Evolutionary conservation across 2,113 vertebrate genomes (phyloP).

Genomic region (Acanthisitta chloris): DNA sequence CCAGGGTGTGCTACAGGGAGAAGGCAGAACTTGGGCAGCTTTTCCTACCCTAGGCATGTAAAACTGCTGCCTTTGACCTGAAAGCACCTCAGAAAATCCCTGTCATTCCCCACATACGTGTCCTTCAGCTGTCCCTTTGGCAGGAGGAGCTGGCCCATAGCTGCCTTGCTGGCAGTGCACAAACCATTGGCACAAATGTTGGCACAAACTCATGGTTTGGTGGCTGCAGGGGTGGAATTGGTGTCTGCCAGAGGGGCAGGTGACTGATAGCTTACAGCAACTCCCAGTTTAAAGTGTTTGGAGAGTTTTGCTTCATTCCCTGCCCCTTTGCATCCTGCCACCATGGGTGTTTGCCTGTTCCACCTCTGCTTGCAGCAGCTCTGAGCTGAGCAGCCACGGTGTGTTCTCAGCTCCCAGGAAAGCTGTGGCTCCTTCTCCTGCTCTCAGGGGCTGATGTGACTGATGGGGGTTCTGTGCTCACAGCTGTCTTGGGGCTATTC

Average conservation of each 20-base stretch:
- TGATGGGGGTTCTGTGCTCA: background rate
- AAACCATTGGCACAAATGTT: too few species aligned
- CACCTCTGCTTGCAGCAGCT: background rate
- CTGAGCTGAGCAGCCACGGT: rapidly evolving
- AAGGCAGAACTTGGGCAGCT: background rate
- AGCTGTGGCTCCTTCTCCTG: background rate
- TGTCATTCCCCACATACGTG: rapidly evolving
- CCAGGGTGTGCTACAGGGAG: background rate
- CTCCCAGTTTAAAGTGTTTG: background rate
- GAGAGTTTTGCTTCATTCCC: background rate
- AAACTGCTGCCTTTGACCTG: background rate
- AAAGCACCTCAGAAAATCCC: background rate
- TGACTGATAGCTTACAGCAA: rapidly evolving
- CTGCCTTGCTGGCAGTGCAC: background rate
- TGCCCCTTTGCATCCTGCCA: rapidly evolving
- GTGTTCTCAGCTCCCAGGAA: background rate
- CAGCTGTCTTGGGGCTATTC: background rate
- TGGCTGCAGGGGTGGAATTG: background rate
- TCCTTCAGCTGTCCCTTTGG: background rate
- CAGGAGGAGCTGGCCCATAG: background rate
- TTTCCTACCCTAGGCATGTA: rapidly evolving
- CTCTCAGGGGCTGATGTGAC: background rate
- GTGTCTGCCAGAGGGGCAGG: background rate
- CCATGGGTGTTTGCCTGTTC: background rate
- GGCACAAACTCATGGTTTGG: background rate